Evolutionary conservation across 2,797 vertebrate species (phyloP).

Genomic region (Melanotaenia nigrans): DNA sequence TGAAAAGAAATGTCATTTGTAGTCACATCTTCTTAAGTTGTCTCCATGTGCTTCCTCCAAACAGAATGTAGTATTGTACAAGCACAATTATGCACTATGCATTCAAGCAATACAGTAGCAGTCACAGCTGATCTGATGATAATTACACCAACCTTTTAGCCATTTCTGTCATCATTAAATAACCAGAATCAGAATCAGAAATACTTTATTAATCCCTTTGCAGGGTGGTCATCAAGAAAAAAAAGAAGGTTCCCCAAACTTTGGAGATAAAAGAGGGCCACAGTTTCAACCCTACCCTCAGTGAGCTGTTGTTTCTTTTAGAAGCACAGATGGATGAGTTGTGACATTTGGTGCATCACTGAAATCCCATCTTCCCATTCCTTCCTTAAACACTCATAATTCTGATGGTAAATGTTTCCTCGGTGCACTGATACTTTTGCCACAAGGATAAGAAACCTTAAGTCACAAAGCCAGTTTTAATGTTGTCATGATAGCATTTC

Average conservation of each 20-base stretch:
- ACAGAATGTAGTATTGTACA: slow-evolving; percentile 66
- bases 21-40: slow-evolving; percentile 8
- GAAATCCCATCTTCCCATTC: slow-evolving; percentile 29
- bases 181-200: slow-evolving; percentile 32
- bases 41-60: slow-evolving; percentile 42
- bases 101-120: slow-evolving; percentile 69
- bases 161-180: slow-evolving; percentile 17
- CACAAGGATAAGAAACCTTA: slow-evolving; percentile 37
- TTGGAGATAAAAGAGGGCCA: neutral
- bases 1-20: slow-evolving; percentile 5
- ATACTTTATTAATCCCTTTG: no score
- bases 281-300: neutral
- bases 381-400: slow-evolving; percentile 23
- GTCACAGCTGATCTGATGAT: slow-evolving; percentile 30
- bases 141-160: slow-evolving; percentile 17
- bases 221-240: slow-evolving; percentile 26
- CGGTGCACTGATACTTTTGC: slow-evolving; percentile 47
- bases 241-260: slow-evolving; percentile 8
- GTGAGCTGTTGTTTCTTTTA: slow-evolving; percentile 16
- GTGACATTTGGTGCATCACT: slow-evolving; percentile 35
- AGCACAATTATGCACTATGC: slow-evolving; percentile 75
- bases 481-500: slow-evolving; percentile 50
- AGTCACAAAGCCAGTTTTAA: slow-evolving; percentile 38
- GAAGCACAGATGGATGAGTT: slow-evolving; percentile 25
- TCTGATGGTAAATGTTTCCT: slow-evolving; percentile 32